phyloP scores from a whole-genome alignment of 2,888 invertebrate species.

The Petrolisthes cinctipes region DNA sequence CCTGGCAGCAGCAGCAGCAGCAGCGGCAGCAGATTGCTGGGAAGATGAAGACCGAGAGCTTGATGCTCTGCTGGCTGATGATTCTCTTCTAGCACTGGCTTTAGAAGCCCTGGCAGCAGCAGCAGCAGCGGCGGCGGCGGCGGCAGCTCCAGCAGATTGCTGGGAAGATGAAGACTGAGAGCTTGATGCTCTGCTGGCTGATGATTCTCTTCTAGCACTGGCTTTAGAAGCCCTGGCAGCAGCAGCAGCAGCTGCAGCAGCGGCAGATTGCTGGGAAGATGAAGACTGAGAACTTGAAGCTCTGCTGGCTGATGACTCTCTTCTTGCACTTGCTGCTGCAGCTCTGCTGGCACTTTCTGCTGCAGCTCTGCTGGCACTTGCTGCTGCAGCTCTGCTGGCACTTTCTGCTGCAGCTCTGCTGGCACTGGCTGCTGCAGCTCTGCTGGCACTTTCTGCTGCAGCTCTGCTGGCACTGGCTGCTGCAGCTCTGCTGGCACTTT shows the following conservation, averaged over 20 bases:
- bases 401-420: conserved; percentile 12
- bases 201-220: background rate
- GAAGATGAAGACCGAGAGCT: conserved; percentile 5
- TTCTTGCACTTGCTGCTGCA: conserved; percentile 8
- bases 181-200: conserved; percentile 26
- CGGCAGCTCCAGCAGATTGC: no score
- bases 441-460: background rate
- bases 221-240: no score
- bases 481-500: conserved; percentile 3
- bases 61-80: conserved; percentile 27
- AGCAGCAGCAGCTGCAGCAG: conserved; percentile 24
- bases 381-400: conserved; percentile 5
- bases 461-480: background rate
- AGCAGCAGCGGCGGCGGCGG: conserved; percentile 4
- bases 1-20: background rate
- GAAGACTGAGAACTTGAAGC: conserved; percentile 7
- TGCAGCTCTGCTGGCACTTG: background rate
- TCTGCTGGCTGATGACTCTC: background rate
- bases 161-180: conserved; percentile 10
- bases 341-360: conserved; percentile 1
- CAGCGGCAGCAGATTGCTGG: background rate
- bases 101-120: conserved; percentile 4
- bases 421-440: background rate
- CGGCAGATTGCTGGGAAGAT: conserved; percentile 3
- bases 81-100: background rate